These are phyloP conservation scores for Agapostemon virescens DNA, from an alignment of 2,888 invertebrate genomes.

Conservation along the genomic window DNA sequence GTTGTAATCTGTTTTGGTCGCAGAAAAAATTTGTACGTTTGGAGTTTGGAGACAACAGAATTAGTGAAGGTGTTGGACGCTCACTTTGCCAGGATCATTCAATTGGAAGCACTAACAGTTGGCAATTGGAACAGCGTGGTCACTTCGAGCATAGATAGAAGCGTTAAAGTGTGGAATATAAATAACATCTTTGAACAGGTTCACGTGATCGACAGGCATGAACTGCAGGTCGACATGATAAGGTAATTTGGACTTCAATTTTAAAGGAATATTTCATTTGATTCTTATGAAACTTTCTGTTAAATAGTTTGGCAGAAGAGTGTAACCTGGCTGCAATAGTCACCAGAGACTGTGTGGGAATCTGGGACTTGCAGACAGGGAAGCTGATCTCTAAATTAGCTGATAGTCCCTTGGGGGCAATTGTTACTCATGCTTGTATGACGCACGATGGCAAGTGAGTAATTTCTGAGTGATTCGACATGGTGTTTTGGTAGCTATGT, in stretches of 20 bases:
- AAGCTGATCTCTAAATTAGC: conserved; percentile 92
- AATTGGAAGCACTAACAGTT: conserved; percentile 91
- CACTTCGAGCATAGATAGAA: conserved; percentile 97
- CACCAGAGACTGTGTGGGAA: conserved; percentile 95
- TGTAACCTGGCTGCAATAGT: conserved; percentile 93
- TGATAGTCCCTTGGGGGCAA: conserved; percentile 95
- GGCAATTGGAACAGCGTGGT: conserved; percentile 96
- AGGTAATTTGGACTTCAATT: conserved; percentile 82
- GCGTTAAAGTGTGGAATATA: conserved; percentile 99
- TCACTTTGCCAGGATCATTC: conserved; percentile 97
- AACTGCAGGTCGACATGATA: conserved; percentile 95
- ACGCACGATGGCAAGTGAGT: conserved; percentile 89
- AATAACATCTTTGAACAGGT: conserved; percentile 99
- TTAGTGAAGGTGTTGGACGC: conserved; percentile 96
- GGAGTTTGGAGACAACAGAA: conserved; percentile 91
- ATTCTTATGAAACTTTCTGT: not conserved
- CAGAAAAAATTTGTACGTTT: conserved; percentile 96
- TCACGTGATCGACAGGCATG: conserved; percentile 96
- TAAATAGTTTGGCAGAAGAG: conserved; percentile 87
- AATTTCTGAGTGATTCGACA: not conserved
- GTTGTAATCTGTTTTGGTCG: not conserved
- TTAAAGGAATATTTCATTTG: not conserved
- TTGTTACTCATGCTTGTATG: conserved; percentile 95
- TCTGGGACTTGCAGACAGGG: conserved; percentile 95
- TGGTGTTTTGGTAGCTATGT: not conserved